Evolutionary conservation across 2,797 vertebrate species (phyloP), one percentile per base, ranked within the genome.

Genomic region (Spinus pinus): DNA sequence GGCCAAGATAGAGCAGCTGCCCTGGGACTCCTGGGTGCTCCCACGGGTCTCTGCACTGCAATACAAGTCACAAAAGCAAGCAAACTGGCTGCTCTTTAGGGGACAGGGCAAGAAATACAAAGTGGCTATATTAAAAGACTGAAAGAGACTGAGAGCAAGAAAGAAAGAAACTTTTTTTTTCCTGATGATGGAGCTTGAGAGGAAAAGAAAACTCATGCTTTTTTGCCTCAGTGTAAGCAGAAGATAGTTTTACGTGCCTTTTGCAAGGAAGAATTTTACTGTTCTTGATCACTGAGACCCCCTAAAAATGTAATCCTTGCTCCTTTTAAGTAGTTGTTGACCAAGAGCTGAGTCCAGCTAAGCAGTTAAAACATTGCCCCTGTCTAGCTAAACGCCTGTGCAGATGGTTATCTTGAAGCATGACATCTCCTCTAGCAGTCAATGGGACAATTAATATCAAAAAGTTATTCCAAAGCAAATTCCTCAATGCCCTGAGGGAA

Each of bases 371-470:
- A 71, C 49, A 70, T 31, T 84, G 91, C 10, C 54, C 61, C 84
- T 87, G 47, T 65, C 85, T 42, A 33, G 62, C 35, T 69, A 58
- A 84, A 87, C 0, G 5, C 44, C 66, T 77, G 58, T 0, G 1
- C 33, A 83, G 75, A 69, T 60, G 61, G 65, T 94, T 89, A 87
- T 94, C 86, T 82, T n/a, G 54, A 89, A 93, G 85, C 75, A 62
- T 8, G 61, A 91, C 54, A 79, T 65, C 84, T 75, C 65, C 54
- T 74, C 44, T 66, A 86, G 57, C 51, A 62, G 50, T 39, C 65
- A 92, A 42, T 35, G 24, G 77, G 66, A 86, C 16, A 10, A 90
- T 77, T 95, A 41, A 14, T 39, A 93, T 22, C 0, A 72, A 79
- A 87, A 89, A 50, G 25, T 91, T 71, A 72, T 30, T 62, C 62